phyloP scores from a whole-genome alignment of 2,888 invertebrate genomes.

The Luperina testacea region DNA sequence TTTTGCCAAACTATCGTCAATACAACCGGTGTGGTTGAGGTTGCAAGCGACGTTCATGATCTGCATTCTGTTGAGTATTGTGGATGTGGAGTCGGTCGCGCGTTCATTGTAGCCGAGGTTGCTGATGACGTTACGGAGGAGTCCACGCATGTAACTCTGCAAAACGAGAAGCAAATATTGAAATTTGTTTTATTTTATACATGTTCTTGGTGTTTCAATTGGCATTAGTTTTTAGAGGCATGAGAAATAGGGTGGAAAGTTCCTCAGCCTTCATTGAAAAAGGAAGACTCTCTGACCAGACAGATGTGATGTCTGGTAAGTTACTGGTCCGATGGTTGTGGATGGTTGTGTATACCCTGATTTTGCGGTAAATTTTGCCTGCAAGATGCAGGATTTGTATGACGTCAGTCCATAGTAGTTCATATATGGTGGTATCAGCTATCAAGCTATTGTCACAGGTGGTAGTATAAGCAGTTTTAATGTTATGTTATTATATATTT shows the following conservation, averaged over 20 bases:
- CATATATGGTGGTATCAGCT: not conserved
- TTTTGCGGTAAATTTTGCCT: not conserved
- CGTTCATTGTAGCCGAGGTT: conserved; percentile 88
- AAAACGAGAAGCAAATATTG: conserved; percentile 8
- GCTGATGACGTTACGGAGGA: conserved; percentile 86
- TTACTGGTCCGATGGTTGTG: not conserved
- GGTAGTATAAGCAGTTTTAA: not conserved
- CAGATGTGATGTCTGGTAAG: too few relatives aligned
- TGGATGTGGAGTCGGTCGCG: conserved; percentile 86
- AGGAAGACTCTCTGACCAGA: not conserved
- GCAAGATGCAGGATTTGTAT: not conserved
- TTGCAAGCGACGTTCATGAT: conserved; percentile 92
- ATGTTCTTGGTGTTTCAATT: not conserved
- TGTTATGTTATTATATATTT: not conserved
- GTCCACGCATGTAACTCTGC: conserved; percentile 85
- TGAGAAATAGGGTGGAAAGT: not conserved
- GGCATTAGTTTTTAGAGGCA: not conserved
- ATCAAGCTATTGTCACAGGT: too few relatives aligned
- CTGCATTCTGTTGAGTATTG: conserved; percentile 90
- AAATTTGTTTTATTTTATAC: not conserved
- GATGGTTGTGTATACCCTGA: not conserved
- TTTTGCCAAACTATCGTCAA: conserved; percentile 80
- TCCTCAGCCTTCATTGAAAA: not conserved
- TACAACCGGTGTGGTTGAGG: conserved; percentile 90
- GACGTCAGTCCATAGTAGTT: not conserved